These are phyloP conservation scores for Rhingia campestris DNA, from an alignment of 2,888 invertebrate genomes.

Conservation along the genomic window DNA sequence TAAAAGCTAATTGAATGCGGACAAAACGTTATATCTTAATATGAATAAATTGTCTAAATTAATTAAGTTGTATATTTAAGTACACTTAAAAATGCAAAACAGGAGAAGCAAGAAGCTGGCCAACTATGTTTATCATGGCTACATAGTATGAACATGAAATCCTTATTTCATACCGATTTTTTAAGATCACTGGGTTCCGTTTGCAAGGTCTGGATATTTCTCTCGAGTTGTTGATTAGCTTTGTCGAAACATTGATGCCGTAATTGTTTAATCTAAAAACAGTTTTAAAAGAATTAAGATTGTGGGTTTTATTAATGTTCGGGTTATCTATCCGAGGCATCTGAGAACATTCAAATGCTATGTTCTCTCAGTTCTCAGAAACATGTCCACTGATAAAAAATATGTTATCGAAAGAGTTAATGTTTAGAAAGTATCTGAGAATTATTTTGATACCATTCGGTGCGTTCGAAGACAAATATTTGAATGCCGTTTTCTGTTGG, in stretches of 20 bases:
- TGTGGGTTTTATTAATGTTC: too few relatives aligned
- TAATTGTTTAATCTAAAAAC: conserved; percentile 37
- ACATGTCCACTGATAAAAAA: too few relatives aligned
- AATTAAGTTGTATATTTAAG: conserved; percentile 7
- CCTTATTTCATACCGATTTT: conserved; percentile 55
- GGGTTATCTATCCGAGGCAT: too few relatives aligned
- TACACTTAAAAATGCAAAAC: conserved; percentile 40
- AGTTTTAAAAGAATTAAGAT: not conserved
- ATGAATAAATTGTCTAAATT: conserved; percentile 9
- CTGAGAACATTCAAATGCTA: too few relatives aligned
- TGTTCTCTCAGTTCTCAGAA: too few relatives aligned
- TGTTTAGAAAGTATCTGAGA: too few relatives aligned
- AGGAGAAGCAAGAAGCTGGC: conserved; percentile 8
- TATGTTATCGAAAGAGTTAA: too few relatives aligned
- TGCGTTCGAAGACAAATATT: too few relatives aligned
- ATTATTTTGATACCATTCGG: too few relatives aligned
- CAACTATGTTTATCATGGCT: conserved; percentile 12
- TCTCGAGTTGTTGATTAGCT: conserved; percentile 23
- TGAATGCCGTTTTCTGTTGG: too few relatives aligned
- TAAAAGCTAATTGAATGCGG: not conserved
- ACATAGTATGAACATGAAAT: not conserved
- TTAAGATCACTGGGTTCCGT: conserved; percentile 45
- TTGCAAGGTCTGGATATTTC: conserved; percentile 10
- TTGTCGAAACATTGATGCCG: not conserved
- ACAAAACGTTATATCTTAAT: not conserved